These are phyloP conservation scores for Lepetodrilus schrolli DNA, from an alignment of 2,888 invertebrate species.

Conservation along the genomic window DNA sequence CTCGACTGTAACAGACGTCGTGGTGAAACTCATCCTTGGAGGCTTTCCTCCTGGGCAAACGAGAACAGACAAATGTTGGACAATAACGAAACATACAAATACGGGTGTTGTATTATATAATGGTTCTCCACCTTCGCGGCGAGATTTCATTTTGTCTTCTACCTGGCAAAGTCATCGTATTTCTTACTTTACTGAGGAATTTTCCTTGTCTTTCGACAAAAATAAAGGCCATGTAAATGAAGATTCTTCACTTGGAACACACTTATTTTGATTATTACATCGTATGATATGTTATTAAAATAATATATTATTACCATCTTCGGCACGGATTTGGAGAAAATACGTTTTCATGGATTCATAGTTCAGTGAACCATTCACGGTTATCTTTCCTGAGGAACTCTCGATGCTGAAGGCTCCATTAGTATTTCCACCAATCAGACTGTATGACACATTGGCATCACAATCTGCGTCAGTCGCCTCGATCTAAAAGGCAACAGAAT, in stretches of 20 bases:
- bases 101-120: not conserved
- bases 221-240: no score
- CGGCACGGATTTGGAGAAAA: not conserved
- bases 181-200: no score
- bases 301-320: slow-evolving; percentile 22
- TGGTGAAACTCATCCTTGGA: slow-evolving; percentile 33
- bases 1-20: slow-evolving; percentile 44
- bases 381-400: slow-evolving; percentile 10
- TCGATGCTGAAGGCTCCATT: slow-evolving; percentile 22
- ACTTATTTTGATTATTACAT: no score
- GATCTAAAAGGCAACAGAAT: not conserved
- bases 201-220: no score
- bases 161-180: no score
- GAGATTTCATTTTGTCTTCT: not conserved
- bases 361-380: not conserved
- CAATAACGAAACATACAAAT: not conserved
- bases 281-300: no score
- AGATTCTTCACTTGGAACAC: no score
- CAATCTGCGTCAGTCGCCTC: slow-evolving; percentile 28
- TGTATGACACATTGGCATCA: slow-evolving; percentile 25
- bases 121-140: not conserved
- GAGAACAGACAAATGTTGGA: not conserved
- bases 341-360: not conserved
- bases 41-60: slow-evolving; percentile 1
- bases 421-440: not conserved